Percentiles rank a stretch among this genome's conserved stretches.
phyloP scores from a whole-genome alignment of 2,797 vertebrate species.

The Silurus lanzhouensis region DNA sequence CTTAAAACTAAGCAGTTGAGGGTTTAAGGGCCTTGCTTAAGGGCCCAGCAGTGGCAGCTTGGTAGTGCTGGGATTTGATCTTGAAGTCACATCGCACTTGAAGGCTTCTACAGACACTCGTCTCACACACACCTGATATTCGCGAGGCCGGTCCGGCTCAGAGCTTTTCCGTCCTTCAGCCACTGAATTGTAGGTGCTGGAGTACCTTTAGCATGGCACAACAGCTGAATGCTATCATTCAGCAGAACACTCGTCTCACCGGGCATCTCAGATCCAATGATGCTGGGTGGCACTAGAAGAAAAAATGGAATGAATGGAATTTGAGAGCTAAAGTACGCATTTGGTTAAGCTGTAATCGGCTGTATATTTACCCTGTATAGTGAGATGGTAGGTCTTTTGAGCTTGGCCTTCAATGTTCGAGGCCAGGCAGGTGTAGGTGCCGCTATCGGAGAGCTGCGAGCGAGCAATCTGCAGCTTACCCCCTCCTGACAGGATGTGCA shows the following conservation, averaged over 20 bases:
- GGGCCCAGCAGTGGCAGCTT: too few species aligned
- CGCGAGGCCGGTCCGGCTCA: slow-evolving; percentile 65
- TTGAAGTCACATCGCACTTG: too few species aligned
- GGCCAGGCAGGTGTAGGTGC: slow-evolving; percentile 87
- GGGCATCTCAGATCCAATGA: slow-evolving; percentile 87
- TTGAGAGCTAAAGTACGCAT: not conserved
- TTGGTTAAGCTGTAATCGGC: not conserved
- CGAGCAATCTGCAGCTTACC: slow-evolving; percentile 89
- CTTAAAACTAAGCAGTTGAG: too few species aligned
- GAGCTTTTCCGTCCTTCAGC: slow-evolving; percentile 86
- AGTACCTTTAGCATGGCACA: slow-evolving; percentile 81
- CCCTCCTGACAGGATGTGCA: slow-evolving; percentile 91
- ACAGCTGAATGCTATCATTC: slow-evolving; percentile 84
- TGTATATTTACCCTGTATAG: slow-evolving; percentile 81
- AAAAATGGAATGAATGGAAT: too few species aligned
- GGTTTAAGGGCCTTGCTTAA: too few species aligned
- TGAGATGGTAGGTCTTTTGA: slow-evolving; percentile 85
- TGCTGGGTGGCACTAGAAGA: slow-evolving; percentile 85
- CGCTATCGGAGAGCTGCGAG: slow-evolving; percentile 83
- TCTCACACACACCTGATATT: slow-evolving; percentile 70
- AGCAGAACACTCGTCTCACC: slow-evolving; percentile 83
- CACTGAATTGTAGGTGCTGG: slow-evolving; percentile 85
- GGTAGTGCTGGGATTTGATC: too few species aligned
- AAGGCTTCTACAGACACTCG: slow-evolving; percentile 52
- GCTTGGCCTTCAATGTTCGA: slow-evolving; percentile 89